These are phyloP conservation scores for Ormyrus rosae DNA, from an alignment of 2,888 invertebrate genomes.

Conservation along the genomic window DNA sequence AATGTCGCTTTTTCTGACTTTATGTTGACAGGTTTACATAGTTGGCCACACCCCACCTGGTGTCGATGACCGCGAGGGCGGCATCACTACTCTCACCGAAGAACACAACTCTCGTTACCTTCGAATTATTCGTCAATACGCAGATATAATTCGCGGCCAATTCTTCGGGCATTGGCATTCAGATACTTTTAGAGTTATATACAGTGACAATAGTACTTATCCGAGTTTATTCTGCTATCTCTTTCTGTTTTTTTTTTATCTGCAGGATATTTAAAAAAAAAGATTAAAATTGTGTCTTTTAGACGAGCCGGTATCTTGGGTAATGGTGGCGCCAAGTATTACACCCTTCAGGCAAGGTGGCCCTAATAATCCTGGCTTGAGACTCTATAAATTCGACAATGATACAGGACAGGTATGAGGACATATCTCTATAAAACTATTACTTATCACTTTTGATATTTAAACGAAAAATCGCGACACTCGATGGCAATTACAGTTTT, in stretches of 20 bases:
- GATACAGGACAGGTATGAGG: slow-evolving; percentile 86
- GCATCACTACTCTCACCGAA: slow-evolving; percentile 82
- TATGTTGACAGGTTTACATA: slow-evolving; percentile 85
- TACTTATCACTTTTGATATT: too few relatives aligned
- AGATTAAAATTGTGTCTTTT: slow-evolving; percentile 54
- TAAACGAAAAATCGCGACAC: not conserved
- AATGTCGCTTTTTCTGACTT: slow-evolving; percentile 6
- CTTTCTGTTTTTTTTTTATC: not conserved
- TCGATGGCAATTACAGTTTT: too few relatives aligned
- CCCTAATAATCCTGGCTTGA: slow-evolving; percentile 91
- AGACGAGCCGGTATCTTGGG: slow-evolving; percentile 92
- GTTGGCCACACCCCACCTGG: slow-evolving; percentile 95
- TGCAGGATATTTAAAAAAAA: not conserved
- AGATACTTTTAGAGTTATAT: slow-evolving; percentile 91
- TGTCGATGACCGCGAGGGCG: slow-evolving; percentile 87
- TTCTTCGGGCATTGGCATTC: slow-evolving; percentile 96
- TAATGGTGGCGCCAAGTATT: slow-evolving; percentile 92
- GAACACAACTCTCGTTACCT: slow-evolving; percentile 88
- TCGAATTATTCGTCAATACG: slow-evolving; percentile 84
- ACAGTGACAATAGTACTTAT: slow-evolving; percentile 84
- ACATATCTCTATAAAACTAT: too few relatives aligned
- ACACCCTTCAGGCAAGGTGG: slow-evolving; percentile 88
- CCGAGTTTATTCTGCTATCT: not conserved
- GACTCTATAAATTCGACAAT: slow-evolving; percentile 93
- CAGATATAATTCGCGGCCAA: slow-evolving; percentile 91